These are phyloP conservation scores for Apodemus speciosus DNA, from an alignment of 2,113 vertebrate genomes.

Conservation along the genomic window DNA sequence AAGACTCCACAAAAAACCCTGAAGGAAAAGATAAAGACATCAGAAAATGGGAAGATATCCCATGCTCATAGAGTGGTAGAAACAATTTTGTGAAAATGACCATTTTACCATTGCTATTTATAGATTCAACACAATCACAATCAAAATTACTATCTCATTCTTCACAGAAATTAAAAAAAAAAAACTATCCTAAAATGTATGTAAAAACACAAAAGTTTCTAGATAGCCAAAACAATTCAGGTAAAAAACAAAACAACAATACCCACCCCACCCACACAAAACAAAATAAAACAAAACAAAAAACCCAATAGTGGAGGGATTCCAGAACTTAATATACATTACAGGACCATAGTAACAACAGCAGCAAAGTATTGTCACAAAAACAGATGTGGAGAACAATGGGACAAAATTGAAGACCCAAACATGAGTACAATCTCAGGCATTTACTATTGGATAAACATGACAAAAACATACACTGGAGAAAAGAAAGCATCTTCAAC, in stretches of 20 bases:
- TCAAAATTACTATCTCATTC: not conserved
- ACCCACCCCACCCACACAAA: too few species aligned
- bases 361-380: not conserved
- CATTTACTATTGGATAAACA: not conserved
- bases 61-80: not conserved
- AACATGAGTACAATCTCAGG: not conserved
- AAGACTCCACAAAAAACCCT: not conserved
- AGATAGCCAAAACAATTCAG: not conserved
- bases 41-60: not conserved
- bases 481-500: not conserved
- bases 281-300: too few species aligned
- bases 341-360: not conserved
- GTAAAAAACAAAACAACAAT: not conserved
- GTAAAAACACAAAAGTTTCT: not conserved
- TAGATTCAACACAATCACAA: not conserved
- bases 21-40: not conserved
- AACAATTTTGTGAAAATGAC: not conserved
- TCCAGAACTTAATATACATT: not conserved
- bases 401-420: not conserved
- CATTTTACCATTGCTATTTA: not conserved
- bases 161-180: not conserved
- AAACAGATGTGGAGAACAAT: not conserved
- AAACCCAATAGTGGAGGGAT: not conserved
- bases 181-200: not conserved
- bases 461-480: not conserved